Evolutionary conservation across 2,888 invertebrate genomes (phyloP).

Genomic region (Caenorhabditis sulstoni): DNA sequence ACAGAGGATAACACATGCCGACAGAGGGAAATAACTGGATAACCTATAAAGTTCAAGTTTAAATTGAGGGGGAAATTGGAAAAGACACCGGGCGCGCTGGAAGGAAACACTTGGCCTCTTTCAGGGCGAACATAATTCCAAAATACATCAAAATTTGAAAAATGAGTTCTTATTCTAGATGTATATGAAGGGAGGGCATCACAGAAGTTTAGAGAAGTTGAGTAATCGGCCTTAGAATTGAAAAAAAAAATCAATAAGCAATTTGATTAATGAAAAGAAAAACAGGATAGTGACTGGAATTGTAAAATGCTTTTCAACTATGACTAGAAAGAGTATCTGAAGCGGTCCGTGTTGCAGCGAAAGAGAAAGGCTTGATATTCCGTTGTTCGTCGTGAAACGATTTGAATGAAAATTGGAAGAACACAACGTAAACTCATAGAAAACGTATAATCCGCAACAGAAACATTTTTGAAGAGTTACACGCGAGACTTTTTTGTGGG

Average conservation of each 20-base stretch:
- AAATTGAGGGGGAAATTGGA: not conserved
- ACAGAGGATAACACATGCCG: not conserved
- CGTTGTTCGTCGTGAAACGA: not conserved
- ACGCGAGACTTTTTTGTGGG: constrained; percentile 66
- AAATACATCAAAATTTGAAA: constrained; percentile 1
- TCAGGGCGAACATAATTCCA: not conserved
- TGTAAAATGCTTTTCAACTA: constrained; percentile 38
- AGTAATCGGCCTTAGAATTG: not conserved
- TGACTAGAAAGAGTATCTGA: constrained; percentile 56
- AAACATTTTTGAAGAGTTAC: constrained; percentile 9
- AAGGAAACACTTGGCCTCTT: not conserved
- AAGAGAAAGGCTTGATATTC: not conserved
- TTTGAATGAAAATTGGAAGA: not conserved
- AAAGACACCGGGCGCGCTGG: constrained; percentile 6
- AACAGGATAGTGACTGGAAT: not conserved
- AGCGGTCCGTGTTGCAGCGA: not conserved
- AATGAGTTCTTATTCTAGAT: not conserved
- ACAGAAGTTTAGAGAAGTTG: constrained; percentile 20
- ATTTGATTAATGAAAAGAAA: not conserved
- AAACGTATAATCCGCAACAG: not conserved
- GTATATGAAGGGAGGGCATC: constrained; percentile 11
- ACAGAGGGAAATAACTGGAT: not conserved
- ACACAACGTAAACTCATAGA: not conserved
- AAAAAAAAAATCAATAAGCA: too few species aligned
- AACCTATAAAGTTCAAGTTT: not conserved